These are phyloP conservation scores for Mythimna vitellina DNA, from an alignment of 2,888 invertebrate genomes.

Conservation along the genomic window DNA sequence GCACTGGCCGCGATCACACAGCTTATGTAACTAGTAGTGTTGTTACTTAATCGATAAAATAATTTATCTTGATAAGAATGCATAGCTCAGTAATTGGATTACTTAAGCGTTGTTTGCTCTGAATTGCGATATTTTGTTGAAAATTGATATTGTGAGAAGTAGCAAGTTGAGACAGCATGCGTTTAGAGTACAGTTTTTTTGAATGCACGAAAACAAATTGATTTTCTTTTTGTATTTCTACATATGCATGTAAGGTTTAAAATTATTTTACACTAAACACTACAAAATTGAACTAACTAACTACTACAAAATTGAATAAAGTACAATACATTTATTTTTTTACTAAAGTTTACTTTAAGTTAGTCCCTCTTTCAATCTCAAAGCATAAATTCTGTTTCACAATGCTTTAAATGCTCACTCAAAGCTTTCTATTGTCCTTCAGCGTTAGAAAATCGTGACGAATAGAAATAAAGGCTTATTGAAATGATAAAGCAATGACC, in stretches of 20 bases:
- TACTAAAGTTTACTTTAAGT: too few species aligned
- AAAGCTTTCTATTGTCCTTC: slow-evolving; percentile 40
- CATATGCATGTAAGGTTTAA: too few species aligned
- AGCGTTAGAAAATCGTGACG: slow-evolving; percentile 21
- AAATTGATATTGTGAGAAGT: slow-evolving; percentile 25
- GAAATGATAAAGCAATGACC: slow-evolving; percentile 11
- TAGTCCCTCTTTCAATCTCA: background rate
- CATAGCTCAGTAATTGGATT: slow-evolving; percentile 74
- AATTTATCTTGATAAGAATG: slow-evolving; percentile 74
- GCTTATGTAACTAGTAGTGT: slow-evolving; percentile 75
- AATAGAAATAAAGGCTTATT: slow-evolving; percentile 16
- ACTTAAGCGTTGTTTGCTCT: slow-evolving; percentile 68
- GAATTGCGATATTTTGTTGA: slow-evolving; percentile 54
- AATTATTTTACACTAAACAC: too few species aligned
- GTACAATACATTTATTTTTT: too few species aligned
- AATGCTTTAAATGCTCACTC: slow-evolving; percentile 3
- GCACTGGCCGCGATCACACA: slow-evolving; percentile 76
- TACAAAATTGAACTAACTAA: too few species aligned
- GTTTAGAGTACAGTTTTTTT: background rate
- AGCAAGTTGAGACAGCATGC: background rate
- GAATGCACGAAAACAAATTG: too few species aligned
- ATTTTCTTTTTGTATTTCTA: too few species aligned
- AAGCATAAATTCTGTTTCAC: background rate
- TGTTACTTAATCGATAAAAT: slow-evolving; percentile 79
- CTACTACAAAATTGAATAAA: background rate